phyloP scores from a whole-genome alignment of 2,888 invertebrate genomes.

The Lumbricus terrestris region DNA sequence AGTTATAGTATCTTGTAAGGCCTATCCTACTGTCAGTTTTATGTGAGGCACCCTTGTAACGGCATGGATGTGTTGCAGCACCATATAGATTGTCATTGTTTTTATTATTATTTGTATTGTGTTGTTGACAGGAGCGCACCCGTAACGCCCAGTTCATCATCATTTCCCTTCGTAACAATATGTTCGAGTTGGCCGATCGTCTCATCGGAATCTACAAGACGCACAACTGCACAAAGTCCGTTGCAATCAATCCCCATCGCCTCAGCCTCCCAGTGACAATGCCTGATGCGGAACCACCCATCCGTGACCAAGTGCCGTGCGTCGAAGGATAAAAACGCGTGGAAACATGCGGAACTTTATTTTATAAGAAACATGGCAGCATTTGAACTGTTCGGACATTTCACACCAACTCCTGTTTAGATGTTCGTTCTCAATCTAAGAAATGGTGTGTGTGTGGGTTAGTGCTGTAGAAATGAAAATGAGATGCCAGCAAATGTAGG shows the following conservation, averaged over 20 bases:
- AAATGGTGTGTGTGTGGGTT: background rate
- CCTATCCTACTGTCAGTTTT: no score
- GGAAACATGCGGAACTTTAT: background rate
- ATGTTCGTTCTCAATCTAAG: background rate
- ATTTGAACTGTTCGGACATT: background rate
- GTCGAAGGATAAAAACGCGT: background rate
- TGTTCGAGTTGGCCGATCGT: slow-evolving; percentile 92
- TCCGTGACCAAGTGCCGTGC: background rate
- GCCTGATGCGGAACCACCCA: background rate
- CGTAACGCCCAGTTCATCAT: slow-evolving; percentile 97
- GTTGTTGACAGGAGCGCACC: slow-evolving; percentile 74
- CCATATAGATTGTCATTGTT: no score
- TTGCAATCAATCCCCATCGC: slow-evolving; percentile 65
- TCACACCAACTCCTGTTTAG: background rate
- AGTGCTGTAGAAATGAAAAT: background rate
- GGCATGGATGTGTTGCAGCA: no score
- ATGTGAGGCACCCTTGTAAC: no score
- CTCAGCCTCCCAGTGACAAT: slow-evolving; percentile 23
- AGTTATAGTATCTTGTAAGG: background rate
- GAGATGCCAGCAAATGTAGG: background rate
- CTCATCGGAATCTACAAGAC: slow-evolving; percentile 95
- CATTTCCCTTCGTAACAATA: slow-evolving; percentile 91
- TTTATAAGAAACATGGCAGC: background rate
- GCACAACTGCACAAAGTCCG: slow-evolving; percentile 79
- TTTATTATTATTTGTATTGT: slow-evolving; percentile 11